These are phyloP conservation scores for Heliornis fulica DNA, from an alignment of 2,113 vertebrate species.

Conservation along the genomic window DNA sequence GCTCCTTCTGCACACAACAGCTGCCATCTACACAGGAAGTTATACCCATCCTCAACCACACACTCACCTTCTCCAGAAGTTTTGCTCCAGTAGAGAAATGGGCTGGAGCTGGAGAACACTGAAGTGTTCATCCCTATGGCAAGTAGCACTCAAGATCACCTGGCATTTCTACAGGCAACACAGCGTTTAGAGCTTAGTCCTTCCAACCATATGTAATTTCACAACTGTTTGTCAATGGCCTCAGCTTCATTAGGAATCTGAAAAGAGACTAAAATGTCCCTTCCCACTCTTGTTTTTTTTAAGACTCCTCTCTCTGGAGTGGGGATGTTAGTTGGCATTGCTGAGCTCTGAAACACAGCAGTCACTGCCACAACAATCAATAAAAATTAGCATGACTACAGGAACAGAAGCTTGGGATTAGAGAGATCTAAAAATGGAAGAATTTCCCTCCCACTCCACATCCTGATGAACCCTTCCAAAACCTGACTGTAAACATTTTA, in stretches of 20 bases:
- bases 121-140: not conserved
- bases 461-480: not conserved
- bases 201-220: not conserved
- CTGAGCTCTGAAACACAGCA: not conserved
- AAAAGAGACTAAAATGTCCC: not conserved
- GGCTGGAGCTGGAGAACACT: not conserved
- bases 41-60: not conserved
- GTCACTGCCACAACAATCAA: not conserved
- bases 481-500: not conserved
- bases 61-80: not conserved
- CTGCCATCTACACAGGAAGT: not conserved
- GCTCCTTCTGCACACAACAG: not conserved
- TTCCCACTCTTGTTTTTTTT: not conserved
- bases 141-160: not conserved
- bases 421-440: not conserved
- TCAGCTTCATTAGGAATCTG: not conserved
- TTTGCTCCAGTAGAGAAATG: not conserved
- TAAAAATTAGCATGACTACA: not conserved
- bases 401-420: not conserved
- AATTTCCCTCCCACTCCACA: not conserved
- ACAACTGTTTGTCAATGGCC: not conserved
- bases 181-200: not conserved
- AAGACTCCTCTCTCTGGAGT: not conserved
- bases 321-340: fast-evolving
- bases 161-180: not conserved